Base-by-base conservation (phyloP, 2,888 invertebrate genomes). In the Lithophane leautieri region DNA sequence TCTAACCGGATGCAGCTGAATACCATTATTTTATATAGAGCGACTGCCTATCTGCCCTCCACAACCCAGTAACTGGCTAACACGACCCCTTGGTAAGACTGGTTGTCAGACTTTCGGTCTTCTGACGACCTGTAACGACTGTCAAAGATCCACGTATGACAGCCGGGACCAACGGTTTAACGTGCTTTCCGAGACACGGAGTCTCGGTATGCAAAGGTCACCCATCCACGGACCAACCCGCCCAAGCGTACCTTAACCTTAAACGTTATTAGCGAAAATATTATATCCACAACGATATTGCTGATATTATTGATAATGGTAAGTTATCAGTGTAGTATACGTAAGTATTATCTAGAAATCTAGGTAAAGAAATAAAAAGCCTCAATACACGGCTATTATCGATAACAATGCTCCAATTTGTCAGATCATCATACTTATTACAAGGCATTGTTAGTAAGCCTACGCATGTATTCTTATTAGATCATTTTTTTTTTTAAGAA, bases 381-480 rank as follows among this genome's bases (percentile, higher is more conserved):
- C 8, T 34, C 11, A 25, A 7, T 60, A 47, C 12, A 44, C 40
- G 40, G n/a, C n/a, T 47, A 1, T 67, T 80, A 52, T 40, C 40
- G 54, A 62, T 67, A 75, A 67, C 42, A 56, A 54, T 22, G 40
- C 42, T 61, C 78, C 47, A 74, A 67, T 67, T 79, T 67, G 61
- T 44, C 6, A 50, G 22, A 66, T 61, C 14, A 61, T 28, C 8
- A 25, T 54, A n/a, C 11, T 25, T 54, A 25, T 16, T 16, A 47
- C 1, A 42, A 42, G 8, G 2, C n/a, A 22, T 19, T 60, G 50
- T 80, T 60, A 44, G 44, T n/a, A 44, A 28, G 14, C 44, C 12
- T 25, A 19, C 50, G 12, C 34, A 63, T 80, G 50, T 54, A 54
- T 73, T 71, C 52, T 52, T 73, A 63, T 42, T 14, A n/a, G 7